A percentile compares a stretch with the other conserved stretches of the same genome.
phyloP scores from a whole-genome alignment of 2,113 vertebrate genomes.

The Pipa parva region DNA sequence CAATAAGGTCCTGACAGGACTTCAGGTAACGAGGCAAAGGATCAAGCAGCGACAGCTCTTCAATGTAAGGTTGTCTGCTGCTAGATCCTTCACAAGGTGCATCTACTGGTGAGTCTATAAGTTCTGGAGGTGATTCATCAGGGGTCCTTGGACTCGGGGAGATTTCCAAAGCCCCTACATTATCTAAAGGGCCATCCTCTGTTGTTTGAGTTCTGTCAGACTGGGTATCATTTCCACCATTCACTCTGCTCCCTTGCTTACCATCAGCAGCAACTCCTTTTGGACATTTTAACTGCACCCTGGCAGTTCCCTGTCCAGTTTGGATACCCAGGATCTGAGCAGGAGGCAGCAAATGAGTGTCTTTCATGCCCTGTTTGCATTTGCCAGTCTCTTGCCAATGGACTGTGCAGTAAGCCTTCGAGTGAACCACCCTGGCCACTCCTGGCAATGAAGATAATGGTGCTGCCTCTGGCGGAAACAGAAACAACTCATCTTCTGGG shows the following conservation, averaged over 20 bases:
- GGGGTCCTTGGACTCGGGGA: conserved; percentile 44
- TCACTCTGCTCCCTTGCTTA: conserved; percentile 50
- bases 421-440: conserved; percentile 93
- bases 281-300: conserved; percentile 61
- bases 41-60: conserved; percentile 68
- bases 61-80: conserved; percentile 59
- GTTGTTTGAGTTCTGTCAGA: conserved; percentile 50
- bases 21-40: conserved; percentile 71
- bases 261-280: conserved; percentile 51
- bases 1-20: conserved; percentile 68
- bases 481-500: conserved; percentile 71
- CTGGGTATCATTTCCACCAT: conserved; percentile 45
- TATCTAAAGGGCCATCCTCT: conserved; percentile 59
- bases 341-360: conserved; percentile 71
- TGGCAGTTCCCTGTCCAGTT: conserved; percentile 66
- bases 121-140: conserved; percentile 50
- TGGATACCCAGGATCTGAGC: conserved; percentile 93
- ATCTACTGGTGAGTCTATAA: conserved; percentile 31
- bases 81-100: background rate
- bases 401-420: conserved; percentile 94
- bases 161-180: conserved; percentile 50
- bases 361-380: conserved; percentile 77
- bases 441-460: conserved; percentile 80
- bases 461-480: conserved; percentile 87
- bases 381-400: conserved; percentile 94